phyloP scores from a whole-genome alignment of 2,797 vertebrate species.

The Alosa sapidissima region DNA sequence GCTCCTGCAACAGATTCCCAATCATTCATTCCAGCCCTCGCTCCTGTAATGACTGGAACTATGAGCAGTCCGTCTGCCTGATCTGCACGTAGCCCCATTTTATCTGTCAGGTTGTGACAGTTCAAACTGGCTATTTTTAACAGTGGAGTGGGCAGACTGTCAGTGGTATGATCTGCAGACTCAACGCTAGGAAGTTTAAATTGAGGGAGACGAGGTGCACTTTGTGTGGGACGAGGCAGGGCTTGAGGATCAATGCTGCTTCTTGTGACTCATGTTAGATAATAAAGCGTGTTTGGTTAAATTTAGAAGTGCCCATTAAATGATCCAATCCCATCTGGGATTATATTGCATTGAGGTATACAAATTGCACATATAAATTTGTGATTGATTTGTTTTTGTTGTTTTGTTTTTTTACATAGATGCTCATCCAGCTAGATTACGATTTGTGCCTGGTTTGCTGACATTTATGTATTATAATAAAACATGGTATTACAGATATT shows the following conservation, averaged over 20 bases:
- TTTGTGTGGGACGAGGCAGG: background rate
- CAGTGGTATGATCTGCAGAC: background rate
- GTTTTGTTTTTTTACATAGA: background rate
- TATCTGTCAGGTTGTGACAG: background rate
- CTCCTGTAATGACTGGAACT: background rate
- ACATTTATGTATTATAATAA: background rate
- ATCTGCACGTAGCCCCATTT: background rate
- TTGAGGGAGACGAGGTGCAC: background rate
- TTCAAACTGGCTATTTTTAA: constrained; percentile 12
- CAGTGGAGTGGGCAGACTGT: constrained; percentile 32
- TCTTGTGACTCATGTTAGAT: constrained; percentile 6
- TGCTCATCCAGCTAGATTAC: background rate
- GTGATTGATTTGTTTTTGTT: background rate
- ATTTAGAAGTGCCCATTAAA: background rate
- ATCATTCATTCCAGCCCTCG: background rate
- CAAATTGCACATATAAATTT: background rate
- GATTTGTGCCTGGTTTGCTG: background rate
- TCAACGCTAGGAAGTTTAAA: background rate
- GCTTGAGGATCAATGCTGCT: background rate
- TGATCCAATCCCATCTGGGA: background rate
- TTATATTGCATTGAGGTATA: background rate
- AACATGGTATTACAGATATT: background rate
- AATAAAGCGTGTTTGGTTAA: constrained; percentile 12
- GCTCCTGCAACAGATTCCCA: background rate
- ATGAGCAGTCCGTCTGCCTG: background rate